Conservation (phyloP, 35 echinoderm and acorn worm genomes). For the Patiria miniata region DNA sequence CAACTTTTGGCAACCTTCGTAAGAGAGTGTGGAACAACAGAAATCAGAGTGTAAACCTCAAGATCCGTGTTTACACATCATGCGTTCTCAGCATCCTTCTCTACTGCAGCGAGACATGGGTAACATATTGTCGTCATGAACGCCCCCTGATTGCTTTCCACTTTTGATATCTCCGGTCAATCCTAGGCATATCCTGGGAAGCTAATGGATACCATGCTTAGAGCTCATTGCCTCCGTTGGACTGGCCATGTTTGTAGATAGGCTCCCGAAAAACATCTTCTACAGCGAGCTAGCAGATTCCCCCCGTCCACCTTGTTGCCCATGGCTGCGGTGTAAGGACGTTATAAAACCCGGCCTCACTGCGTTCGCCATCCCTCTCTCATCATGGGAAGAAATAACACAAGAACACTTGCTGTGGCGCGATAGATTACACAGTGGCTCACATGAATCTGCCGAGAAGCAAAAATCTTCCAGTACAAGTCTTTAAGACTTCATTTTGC, state of each 20-base stretch:
- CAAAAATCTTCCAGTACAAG: no score
- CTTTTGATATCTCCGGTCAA: slow-evolving; percentile 10
- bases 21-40: slow-evolving; percentile 12
- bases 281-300: slow-evolving; percentile 13
- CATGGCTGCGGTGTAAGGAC: not conserved
- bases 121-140: slow-evolving; percentile 2
- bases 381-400: not conserved
- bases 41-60: not conserved
- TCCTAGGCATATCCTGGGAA: slow-evolving; percentile 10
- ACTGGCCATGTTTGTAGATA: no score
- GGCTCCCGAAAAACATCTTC: not conserved
- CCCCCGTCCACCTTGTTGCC: not conserved
- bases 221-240: no score
- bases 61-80: slow-evolving; percentile 13
- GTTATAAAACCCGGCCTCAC: not conserved
- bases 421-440: no score
- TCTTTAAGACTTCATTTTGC: no score
- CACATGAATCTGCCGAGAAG: no score
- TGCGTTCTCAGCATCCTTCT: not conserved
- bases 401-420: no score
- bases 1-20: not conserved
- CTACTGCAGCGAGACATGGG: slow-evolving; percentile 28
- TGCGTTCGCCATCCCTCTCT: not conserved
- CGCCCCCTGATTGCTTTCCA: not conserved
- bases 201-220: not conserved